Conservation (phyloP, 2,797 vertebrate genomes). For the Acipenser transmontanus region DNA sequence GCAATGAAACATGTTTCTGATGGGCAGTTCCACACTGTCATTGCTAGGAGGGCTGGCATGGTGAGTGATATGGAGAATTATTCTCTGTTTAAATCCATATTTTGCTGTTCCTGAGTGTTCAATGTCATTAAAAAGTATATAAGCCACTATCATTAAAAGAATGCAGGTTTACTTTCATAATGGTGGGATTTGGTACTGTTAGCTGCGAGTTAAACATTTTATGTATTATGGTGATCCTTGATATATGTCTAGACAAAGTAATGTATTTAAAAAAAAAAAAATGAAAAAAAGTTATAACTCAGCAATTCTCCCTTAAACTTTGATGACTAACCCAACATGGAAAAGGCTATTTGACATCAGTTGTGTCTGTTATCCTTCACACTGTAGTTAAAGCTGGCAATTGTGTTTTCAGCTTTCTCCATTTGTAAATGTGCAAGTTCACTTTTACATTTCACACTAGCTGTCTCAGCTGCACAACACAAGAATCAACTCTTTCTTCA, state of each 20-base stretch:
- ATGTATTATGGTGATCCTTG: no score
- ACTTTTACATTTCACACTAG: conserved; percentile 43
- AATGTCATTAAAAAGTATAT: no score
- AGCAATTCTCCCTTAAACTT: background rate
- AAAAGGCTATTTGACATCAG: conserved; percentile 28
- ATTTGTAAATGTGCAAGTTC: conserved; percentile 46
- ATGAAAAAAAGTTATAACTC: no score
- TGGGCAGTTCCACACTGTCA: conserved; percentile 91
- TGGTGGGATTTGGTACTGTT: no score
- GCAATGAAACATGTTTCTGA: conserved; percentile 87
- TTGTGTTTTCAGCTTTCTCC: background rate
- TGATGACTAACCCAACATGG: conserved; percentile 20
- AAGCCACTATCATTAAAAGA: no score
- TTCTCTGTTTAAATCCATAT: conserved; percentile 2
- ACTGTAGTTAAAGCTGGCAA: conserved; percentile 38
- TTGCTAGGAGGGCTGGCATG: conserved; percentile 91
- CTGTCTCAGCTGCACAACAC: conserved; percentile 26
- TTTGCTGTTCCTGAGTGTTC: conserved; percentile 1
- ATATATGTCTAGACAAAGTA: no score
- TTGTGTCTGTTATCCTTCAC: conserved; percentile 34
- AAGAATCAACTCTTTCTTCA: conserved; percentile 35
- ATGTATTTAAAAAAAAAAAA: no score
- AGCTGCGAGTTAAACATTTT: no score
- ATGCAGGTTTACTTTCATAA: no score
- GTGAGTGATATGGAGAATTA: conserved; percentile 52